Evolutionary conservation across 2,113 vertebrate genomes (phyloP).

Genomic region (Herpailurus yagouaroundi): DNA sequence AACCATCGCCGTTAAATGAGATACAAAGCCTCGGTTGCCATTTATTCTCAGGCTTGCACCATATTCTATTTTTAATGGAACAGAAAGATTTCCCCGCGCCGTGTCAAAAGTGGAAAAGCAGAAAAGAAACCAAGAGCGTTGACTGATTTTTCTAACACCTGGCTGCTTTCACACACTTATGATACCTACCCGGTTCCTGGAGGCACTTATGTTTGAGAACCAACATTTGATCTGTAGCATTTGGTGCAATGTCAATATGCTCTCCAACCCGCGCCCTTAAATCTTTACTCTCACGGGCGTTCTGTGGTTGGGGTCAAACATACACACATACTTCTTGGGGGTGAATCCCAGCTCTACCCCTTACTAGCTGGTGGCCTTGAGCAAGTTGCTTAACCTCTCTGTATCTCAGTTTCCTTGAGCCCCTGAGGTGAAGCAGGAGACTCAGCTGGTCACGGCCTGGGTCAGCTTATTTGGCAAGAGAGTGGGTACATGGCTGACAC

Average conservation of each 20-base stretch:
- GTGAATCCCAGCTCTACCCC: not conserved
- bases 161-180: not conserved
- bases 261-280: not conserved
- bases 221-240: not conserved
- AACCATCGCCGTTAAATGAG: fast-evolving
- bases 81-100: not conserved
- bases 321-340: not conserved
- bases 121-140: not conserved
- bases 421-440: not conserved
- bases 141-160: no score
- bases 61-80: not conserved
- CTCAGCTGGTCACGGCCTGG: not conserved
- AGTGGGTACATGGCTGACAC: no score
- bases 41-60: not conserved
- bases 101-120: not conserved
- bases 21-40: not conserved
- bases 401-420: not conserved
- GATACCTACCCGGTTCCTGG: not conserved
- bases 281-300: no score
- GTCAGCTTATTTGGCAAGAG: not conserved
- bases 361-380: not conserved
- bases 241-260: not conserved
- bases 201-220: not conserved
- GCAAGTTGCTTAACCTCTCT: not conserved
- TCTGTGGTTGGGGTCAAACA: not conserved